These are phyloP conservation scores for Alviniconcha strummeri DNA, from an alignment of 2,888 invertebrate genomes.

Conservation along the genomic window DNA sequence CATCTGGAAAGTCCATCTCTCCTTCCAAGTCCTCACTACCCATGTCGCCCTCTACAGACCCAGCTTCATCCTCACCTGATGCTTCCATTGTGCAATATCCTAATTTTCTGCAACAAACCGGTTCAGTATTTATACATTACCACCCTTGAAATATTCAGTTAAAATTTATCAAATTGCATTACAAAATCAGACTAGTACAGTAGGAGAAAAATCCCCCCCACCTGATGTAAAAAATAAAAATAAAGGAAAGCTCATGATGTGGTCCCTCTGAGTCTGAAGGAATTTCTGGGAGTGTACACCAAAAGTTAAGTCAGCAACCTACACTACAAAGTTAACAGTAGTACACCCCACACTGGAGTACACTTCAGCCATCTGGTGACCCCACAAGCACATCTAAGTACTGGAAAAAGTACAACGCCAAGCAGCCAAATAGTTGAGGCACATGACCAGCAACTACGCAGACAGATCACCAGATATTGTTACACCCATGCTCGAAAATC, in stretches of 20 bases:
- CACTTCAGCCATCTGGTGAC: too few relatives aligned
- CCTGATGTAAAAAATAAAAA: not conserved
- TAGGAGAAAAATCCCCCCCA: not conserved
- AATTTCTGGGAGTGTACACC: too few relatives aligned
- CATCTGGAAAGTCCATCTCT: constrained; percentile 36
- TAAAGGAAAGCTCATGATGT: not conserved
- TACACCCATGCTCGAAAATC: too few relatives aligned
- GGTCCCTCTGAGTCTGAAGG: too few relatives aligned
- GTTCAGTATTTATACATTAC: not conserved
- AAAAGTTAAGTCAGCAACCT: too few relatives aligned
- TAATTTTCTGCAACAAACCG: not conserved
- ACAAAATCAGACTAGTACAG: not conserved
- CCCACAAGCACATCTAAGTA: too few relatives aligned
- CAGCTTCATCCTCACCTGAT: not conserved
- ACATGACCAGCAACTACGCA: too few relatives aligned
- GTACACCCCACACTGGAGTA: too few relatives aligned
- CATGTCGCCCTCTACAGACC: constrained; percentile 1
- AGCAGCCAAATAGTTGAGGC: too few relatives aligned
- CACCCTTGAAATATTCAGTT: not conserved
- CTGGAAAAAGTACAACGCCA: too few relatives aligned
- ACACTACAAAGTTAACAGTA: too few relatives aligned
- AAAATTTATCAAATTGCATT: not conserved
- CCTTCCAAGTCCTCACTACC: constrained; percentile 26
- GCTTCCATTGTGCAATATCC: not conserved
- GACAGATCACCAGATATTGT: too few relatives aligned